Percentiles rank a stretch among this genome's conserved stretches.
Conservation (phyloP, 2,113 vertebrate species). For the Sander vitreus region DNA sequence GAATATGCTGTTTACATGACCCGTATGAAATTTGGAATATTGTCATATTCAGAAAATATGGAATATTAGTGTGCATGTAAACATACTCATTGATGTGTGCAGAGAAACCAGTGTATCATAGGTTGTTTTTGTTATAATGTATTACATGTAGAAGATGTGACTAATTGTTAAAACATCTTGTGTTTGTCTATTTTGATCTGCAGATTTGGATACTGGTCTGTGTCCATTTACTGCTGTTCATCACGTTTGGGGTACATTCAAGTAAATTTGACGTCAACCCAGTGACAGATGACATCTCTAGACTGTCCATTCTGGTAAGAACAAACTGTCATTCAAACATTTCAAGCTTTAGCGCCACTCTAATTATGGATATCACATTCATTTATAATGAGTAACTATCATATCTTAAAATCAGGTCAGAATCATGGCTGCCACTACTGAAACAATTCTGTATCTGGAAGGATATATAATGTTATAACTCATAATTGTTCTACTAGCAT, state of each 20-base stretch:
- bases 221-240: constrained; percentile 86
- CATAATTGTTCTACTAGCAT: background rate
- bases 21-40: too few relatives aligned
- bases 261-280: constrained; percentile 83
- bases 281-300: constrained; percentile 86
- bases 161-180: constrained; percentile 5
- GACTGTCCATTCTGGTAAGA: constrained; percentile 84
- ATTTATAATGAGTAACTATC: background rate
- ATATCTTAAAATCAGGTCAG: background rate
- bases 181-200: constrained; percentile 40
- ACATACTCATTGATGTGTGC: background rate
- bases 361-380: too few relatives aligned
- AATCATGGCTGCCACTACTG: background rate
- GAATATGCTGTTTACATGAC: too few relatives aligned
- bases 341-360: background rate
- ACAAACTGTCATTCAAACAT: background rate
- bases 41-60: too few relatives aligned
- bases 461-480: background rate
- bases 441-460: background rate
- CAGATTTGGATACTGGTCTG: constrained; percentile 88
- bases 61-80: too few relatives aligned
- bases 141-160: background rate
- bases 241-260: constrained; percentile 83
- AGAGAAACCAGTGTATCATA: background rate
- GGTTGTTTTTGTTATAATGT: background rate